A percentile compares a stretch with the other conserved stretches of the same genome.
Evolutionary conservation across 2,888 invertebrate species (phyloP).

Genomic region (Aspidiotus destructor): DNA sequence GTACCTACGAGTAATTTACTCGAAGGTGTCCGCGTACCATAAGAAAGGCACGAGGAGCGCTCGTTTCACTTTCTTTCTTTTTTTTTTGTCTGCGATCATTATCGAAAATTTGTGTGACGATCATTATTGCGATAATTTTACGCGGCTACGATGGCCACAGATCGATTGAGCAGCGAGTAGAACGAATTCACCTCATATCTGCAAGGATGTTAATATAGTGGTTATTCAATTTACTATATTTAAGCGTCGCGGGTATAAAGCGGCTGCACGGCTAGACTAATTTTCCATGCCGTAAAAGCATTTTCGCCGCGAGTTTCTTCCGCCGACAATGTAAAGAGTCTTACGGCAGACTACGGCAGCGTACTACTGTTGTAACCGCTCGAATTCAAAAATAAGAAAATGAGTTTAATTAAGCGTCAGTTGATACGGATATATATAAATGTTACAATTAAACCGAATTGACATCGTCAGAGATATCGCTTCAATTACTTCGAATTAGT

Average conservation of each 20-base stretch:
- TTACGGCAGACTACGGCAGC: too few species aligned
- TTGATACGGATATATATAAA: not conserved
- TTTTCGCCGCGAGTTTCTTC: not conserved
- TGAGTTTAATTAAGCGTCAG: slow-evolving; percentile 4
- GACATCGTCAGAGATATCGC: not conserved
- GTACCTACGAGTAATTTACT: too few species aligned
- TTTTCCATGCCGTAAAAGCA: not conserved
- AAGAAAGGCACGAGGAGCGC: too few species aligned
- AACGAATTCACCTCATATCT: not conserved
- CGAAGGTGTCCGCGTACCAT: too few species aligned
- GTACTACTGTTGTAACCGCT: too few species aligned
- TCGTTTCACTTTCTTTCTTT: too few species aligned
- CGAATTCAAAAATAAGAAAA: not conserved
- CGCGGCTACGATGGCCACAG: too few species aligned
- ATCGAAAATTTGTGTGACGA: too few species aligned
- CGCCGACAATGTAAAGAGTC: too few species aligned
- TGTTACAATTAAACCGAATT: not conserved
- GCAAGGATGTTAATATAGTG: not conserved
- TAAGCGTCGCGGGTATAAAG: not conserved
- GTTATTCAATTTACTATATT: slow-evolving; percentile 2
- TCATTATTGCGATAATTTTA: too few species aligned
- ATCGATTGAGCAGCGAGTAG: not conserved
- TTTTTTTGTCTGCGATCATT: too few species aligned
- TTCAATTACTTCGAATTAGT: too few species aligned
- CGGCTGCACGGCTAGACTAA: not conserved